These are phyloP conservation scores for Mesocricetus auratus DNA, from an alignment of 2,113 vertebrate species.

Conservation along the genomic window DNA sequence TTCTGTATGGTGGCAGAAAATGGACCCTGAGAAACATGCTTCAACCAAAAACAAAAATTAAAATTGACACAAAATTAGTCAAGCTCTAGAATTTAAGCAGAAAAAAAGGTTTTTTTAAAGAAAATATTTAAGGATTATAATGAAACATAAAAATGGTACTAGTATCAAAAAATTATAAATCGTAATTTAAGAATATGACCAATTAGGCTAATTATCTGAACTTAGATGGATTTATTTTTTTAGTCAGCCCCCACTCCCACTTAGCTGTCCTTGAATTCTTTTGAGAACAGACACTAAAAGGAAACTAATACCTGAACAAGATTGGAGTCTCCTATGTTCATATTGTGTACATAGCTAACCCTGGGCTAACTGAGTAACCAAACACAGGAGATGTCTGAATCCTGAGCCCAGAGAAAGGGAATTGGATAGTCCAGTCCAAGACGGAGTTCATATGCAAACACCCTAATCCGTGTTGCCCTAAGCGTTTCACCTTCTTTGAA, in stretches of 20 bases:
- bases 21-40: not conserved
- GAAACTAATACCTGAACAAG: not conserved
- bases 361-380: not conserved
- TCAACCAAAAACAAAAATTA: constrained; percentile 18
- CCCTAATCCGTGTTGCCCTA: not conserved
- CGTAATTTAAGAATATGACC: not conserved
- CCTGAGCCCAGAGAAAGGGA: constrained; percentile 13
- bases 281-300: not conserved
- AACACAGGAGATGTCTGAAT: not conserved
- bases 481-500: not conserved
- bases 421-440: not conserved
- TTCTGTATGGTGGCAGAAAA: constrained; percentile 21
- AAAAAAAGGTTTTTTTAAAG: constrained; percentile 4
- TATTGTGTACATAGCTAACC: not conserved
- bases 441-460: constrained; percentile 15
- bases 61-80: constrained; percentile 50
- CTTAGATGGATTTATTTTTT: not conserved
- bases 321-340: not conserved
- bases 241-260: not conserved
- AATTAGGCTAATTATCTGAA: constrained; percentile 29
- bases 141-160: constrained; percentile 44
- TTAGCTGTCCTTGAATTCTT: not conserved
- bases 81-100: not conserved
- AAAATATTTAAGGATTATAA: not conserved
- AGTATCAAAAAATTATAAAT: constrained; percentile 45